A percentile compares a stretch with the other conserved stretches of the same genome.
phyloP scores from a whole-genome alignment of 2,888 invertebrate genomes.

The Dynastes tityus region DNA sequence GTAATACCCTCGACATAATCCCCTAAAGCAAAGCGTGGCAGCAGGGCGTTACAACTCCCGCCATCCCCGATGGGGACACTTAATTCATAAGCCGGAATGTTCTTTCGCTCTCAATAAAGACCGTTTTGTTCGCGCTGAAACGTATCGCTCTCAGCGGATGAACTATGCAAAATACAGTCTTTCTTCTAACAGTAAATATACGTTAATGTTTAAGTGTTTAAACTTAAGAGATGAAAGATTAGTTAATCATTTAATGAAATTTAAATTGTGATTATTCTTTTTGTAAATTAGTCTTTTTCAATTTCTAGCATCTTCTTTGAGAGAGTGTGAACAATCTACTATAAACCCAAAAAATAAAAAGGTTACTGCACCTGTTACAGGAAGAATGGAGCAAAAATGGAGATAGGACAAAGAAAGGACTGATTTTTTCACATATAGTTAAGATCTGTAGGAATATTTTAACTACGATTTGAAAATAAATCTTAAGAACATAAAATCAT shows the following conservation, averaged over 20 bases:
- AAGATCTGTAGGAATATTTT: no score
- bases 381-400: no score
- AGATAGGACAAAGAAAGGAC: no score
- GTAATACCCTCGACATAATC: constrained; percentile 10
- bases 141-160: not conserved
- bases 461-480: no score
- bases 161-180: not conserved
- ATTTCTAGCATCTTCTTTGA: no score
- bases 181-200: constrained; percentile 4
- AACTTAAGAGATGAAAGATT: not conserved
- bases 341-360: no score
- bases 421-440: no score
- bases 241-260: not conserved
- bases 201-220: constrained; percentile 22
- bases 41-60: constrained; percentile 2
- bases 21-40: not conserved
- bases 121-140: constrained; percentile 25
- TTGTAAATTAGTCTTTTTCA: not conserved
- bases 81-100: constrained; percentile 44
- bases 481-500: no score
- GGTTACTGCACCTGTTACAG: no score
- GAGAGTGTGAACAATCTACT: no score
- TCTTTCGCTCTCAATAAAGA: constrained; percentile 44
- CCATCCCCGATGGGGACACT: constrained; percentile 26
- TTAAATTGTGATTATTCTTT: not conserved